Conservation (phyloP, 2,797 vertebrate species). For the Sebastes elongatus region DNA sequence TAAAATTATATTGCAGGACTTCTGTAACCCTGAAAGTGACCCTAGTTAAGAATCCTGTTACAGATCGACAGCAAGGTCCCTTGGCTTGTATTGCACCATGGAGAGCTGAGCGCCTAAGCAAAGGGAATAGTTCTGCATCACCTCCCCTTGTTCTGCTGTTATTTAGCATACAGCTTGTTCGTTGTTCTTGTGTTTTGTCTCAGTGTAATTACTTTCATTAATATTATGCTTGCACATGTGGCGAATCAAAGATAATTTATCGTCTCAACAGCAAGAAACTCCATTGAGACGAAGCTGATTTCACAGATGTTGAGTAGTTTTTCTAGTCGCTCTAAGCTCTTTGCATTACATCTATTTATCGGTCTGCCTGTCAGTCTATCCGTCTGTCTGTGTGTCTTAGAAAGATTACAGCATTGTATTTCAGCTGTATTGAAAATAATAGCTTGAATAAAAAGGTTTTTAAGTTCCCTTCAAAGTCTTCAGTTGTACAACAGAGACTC, state of each 20-base stretch:
- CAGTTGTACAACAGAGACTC: constrained; percentile 38
- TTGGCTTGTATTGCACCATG: neutral
- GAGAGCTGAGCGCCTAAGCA: neutral
- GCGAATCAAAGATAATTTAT: constrained; percentile 56
- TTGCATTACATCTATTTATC: neutral
- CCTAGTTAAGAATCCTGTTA: neutral
- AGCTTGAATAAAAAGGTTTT: constrained; percentile 38
- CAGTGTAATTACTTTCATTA: constrained; percentile 44
- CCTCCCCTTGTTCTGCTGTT: neutral
- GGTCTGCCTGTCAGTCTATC: neutral
- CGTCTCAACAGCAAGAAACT: constrained; percentile 17
- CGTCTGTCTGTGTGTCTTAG: neutral
- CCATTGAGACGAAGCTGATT: constrained; percentile 9
- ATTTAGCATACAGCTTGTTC: neutral
- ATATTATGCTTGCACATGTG: constrained; percentile 60
- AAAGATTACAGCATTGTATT: neutral
- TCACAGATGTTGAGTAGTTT: constrained; percentile 28
- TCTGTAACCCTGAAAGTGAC: neutral
- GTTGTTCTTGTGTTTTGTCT: constrained; percentile 18
- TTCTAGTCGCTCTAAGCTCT: neutral
- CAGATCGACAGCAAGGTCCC: neutral
- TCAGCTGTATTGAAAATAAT: constrained; percentile 18
- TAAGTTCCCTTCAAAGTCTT: constrained; percentile 30
- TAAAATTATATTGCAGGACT: neutral
- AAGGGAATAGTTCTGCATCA: neutral